Evolutionary conservation across 2,797 vertebrate species (phyloP).

Genomic region (Helostoma temminkii): DNA sequence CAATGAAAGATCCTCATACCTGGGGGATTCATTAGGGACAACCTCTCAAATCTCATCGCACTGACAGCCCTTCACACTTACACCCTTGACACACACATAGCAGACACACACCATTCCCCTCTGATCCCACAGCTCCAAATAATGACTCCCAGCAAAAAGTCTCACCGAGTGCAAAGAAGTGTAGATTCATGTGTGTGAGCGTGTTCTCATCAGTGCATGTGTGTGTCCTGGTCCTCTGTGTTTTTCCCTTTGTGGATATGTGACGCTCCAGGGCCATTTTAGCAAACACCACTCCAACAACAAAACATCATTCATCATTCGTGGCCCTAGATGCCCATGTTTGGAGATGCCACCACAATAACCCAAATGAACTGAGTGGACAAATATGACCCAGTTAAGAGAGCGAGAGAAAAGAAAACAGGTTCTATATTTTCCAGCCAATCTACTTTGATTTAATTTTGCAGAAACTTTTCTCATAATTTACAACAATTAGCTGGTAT

Average conservation of each 20-base stretch:
- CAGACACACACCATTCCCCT: conserved; percentile 28
- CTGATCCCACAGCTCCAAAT: conserved; percentile 45
- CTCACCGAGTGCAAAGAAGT: conserved; percentile 34
- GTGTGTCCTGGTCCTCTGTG: conserved; percentile 11
- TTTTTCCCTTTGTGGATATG: conserved; percentile 15
- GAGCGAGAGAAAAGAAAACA: not conserved
- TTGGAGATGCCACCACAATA: not conserved
- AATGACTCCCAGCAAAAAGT: conserved; percentile 60
- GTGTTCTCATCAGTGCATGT: conserved; percentile 1
- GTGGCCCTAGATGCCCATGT: not conserved
- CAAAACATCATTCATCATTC: conserved; percentile 15
- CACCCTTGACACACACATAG: conserved; percentile 21
- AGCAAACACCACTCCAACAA: conserved; percentile 35
- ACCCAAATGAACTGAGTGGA: not conserved
- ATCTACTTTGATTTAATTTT: not conserved
- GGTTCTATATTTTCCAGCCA: not conserved
- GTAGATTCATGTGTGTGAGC: conserved; percentile 7
- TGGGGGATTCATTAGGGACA: conserved; percentile 72
- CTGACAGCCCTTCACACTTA: conserved; percentile 77
- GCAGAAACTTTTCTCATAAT: no score
- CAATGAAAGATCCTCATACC: conserved; percentile 64
- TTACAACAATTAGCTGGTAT: no score
- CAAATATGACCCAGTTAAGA: not conserved
- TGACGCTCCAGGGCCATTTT: conserved; percentile 40
- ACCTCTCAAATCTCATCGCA: conserved; percentile 48